These are phyloP conservation scores for Scomber scombrus DNA, from an alignment of 2,113 vertebrate genomes.

Conservation along the genomic window DNA sequence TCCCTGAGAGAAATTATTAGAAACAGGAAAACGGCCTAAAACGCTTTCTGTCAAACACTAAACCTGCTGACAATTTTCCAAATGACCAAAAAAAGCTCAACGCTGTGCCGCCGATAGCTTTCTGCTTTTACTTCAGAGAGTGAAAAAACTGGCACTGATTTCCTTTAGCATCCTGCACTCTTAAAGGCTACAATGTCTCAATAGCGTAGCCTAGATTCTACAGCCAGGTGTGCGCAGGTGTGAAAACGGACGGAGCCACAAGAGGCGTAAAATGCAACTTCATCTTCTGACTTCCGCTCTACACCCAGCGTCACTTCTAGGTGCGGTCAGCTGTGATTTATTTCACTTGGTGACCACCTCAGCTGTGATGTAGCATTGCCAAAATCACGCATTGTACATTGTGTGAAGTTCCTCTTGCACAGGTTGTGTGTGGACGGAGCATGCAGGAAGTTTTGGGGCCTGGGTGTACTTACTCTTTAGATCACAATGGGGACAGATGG, in stretches of 20 bases:
- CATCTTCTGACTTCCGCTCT: too few species aligned
- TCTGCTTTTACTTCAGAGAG: background rate
- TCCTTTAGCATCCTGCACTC: background rate
- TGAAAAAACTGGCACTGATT: background rate
- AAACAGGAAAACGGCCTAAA: constrained; percentile 66
- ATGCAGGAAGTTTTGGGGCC: too few species aligned
- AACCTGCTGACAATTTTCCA: constrained; percentile 24
- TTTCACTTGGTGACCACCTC: too few species aligned
- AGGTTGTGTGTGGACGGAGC: too few species aligned
- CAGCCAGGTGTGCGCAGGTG: background rate
- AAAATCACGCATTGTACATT: too few species aligned
- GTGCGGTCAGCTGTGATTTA: too few species aligned
- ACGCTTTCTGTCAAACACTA: constrained; percentile 37
- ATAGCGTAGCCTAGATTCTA: background rate
- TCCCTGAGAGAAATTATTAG: constrained; percentile 61
- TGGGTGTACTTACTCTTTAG: too few species aligned
- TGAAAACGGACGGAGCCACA: background rate
- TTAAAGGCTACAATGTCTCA: background rate
- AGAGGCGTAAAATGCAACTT: too few species aligned
- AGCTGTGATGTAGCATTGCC: too few species aligned
- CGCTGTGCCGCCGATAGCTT: constrained; percentile 10
- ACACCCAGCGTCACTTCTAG: too few species aligned
- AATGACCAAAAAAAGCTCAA: background rate
- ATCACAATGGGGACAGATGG: too few species aligned
- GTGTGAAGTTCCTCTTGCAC: too few species aligned